Conservation (phyloP, 2,888 invertebrate genomes). For the Ctena decussata region DNA sequence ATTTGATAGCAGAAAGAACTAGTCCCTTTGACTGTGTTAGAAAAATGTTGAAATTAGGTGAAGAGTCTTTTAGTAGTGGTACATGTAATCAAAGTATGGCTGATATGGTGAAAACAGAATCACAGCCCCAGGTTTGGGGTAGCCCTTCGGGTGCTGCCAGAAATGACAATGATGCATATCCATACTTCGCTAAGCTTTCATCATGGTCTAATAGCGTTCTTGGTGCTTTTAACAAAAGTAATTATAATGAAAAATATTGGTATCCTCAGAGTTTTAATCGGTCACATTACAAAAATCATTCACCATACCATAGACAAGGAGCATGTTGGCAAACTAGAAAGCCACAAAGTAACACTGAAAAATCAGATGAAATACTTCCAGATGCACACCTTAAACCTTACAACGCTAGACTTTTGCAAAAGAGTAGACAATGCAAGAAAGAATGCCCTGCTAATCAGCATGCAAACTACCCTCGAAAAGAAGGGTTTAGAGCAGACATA, state of each 20-base stretch:
- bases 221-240: slow-evolving; percentile 16
- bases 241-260: not conserved
- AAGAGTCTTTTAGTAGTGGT: not conserved
- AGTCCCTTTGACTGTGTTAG: not conserved
- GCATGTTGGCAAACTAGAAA: not conserved
- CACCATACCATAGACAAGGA: not conserved
- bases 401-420: slow-evolving; percentile 55
- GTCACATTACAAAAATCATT: not conserved
- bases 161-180: not conserved
- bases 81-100: not conserved
- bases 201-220: slow-evolving; percentile 25
- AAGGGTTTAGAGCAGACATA: not conserved
- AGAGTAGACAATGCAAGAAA: slow-evolving; percentile 29
- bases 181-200: not conserved
- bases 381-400: slow-evolving; percentile 51
- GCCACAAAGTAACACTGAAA: not conserved
- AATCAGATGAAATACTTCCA: not conserved
- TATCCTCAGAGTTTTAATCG: not conserved
- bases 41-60: not conserved
- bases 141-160: not conserved
- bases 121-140: not conserved
- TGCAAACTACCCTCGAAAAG: not conserved
- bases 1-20: not conserved
- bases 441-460: not conserved
- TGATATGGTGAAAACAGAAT: not conserved